Percentiles rank a stretch among this genome's conserved stretches.
These are phyloP conservation scores for Diloba caeruleocephala DNA, from an alignment of 2,888 invertebrate genomes.

Conservation along the genomic window DNA sequence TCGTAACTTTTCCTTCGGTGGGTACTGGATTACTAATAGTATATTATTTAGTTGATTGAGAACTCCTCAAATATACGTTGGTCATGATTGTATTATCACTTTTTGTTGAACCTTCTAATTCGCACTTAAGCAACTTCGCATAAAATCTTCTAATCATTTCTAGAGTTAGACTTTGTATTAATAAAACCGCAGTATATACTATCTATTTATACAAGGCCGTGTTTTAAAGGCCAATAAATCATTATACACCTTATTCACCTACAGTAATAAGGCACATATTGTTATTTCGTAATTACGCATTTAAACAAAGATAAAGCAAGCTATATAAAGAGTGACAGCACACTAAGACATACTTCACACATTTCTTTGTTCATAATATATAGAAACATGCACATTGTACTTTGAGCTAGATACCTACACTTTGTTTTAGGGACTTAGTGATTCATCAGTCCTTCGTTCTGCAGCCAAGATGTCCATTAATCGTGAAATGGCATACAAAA, in stretches of 20 bases:
- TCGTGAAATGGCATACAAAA: conserved; percentile 29
- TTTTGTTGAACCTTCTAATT: conserved; percentile 25
- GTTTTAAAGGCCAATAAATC: conserved; percentile 31
- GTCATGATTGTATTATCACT: conserved; percentile 4
- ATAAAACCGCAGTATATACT: conserved; percentile 36
- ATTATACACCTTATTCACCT: conserved; percentile 26
- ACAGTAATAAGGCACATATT: conserved; percentile 25
- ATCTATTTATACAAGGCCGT: conserved; percentile 30
- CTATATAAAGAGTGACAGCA: conserved; percentile 58
- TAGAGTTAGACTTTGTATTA: conserved; percentile 19
- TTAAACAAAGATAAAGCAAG: conserved; percentile 55
- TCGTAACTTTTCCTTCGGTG: conserved; percentile 1
- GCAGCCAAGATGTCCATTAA: conserved; percentile 1
- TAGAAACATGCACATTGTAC: conserved; percentile 49
- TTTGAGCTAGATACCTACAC: conserved; percentile 50
- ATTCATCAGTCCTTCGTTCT: conserved; percentile 30
- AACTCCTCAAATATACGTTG: conserved; percentile 8
- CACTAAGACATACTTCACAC: conserved; percentile 51
- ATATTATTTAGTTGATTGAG: conserved; percentile 1
- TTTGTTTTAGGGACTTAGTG: conserved; percentile 53
- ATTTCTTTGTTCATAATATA: conserved; percentile 58
- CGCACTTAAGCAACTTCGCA: conserved; percentile 3
- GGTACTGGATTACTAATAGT: conserved; percentile 1
- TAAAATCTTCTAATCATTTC: not conserved
- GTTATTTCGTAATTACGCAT: conserved; percentile 55